A percentile compares a stretch with the other conserved stretches of the same genome.
Evolutionary conservation across 2,797 vertebrate species (phyloP).

Genomic region (Staurois parvus): DNA sequence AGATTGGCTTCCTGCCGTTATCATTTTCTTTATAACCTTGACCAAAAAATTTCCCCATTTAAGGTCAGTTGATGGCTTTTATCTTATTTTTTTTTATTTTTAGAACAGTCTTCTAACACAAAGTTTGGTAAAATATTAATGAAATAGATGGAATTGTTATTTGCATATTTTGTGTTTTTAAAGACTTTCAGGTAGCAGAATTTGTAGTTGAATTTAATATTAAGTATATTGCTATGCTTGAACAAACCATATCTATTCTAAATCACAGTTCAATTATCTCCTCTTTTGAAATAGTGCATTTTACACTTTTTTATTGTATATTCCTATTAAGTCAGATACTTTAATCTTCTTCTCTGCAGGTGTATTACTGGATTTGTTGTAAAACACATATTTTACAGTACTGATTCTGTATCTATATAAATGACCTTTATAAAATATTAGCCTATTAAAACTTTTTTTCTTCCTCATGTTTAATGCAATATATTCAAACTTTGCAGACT

Average conservation of each 20-base stretch:
- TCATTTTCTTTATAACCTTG: conserved; percentile 52
- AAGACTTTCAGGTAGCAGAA: background rate
- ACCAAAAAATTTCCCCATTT: background rate
- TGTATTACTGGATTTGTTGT: conserved; percentile 23
- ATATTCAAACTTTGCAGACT: conserved; percentile 19
- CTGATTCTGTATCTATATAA: conserved; percentile 19
- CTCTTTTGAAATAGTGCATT: conserved; percentile 1
- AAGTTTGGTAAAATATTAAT: conserved; percentile 17
- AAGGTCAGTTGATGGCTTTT: background rate
- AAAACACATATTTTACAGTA: conserved; percentile 43
- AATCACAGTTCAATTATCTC: conserved; percentile 41
- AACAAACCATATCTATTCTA: conserved; percentile 29
- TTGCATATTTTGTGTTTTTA: conserved; percentile 5
- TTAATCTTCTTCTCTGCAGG: conserved; percentile 50
- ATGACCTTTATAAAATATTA: conserved; percentile 29
- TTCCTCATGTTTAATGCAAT: conserved; percentile 26
- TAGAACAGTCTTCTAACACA: background rate
- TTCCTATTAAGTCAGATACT: conserved; percentile 42
- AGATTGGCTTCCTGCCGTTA: conserved; percentile 42
- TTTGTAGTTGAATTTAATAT: background rate
- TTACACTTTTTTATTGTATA: conserved; percentile 38
- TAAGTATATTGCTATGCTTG: background rate
- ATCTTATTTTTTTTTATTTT: background rate
- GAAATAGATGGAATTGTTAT: background rate
- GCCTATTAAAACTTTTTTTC: conserved; percentile 30